A percentile compares a stretch with the other conserved stretches of the same genome.
phyloP scores from a whole-genome alignment of 2,888 invertebrate species.

The Ypsolopha sequella region DNA sequence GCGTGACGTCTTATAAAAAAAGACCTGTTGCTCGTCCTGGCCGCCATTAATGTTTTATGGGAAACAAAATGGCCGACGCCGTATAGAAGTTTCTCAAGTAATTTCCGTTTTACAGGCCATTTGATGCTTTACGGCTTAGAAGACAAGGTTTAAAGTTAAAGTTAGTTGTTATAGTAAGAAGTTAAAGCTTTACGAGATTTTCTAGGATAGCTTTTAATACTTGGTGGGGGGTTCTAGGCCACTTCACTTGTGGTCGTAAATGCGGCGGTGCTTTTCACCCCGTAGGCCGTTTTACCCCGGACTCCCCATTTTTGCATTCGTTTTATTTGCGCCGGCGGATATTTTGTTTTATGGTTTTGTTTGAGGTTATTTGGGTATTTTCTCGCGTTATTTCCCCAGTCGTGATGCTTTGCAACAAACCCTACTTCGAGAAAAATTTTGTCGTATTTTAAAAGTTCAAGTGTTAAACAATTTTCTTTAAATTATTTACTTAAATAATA shows the following conservation, averaged over 20 bases:
- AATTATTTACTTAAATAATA: no score
- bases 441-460: no score
- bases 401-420: no score
- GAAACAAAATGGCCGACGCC: conserved; percentile 50
- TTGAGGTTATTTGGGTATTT: no score
- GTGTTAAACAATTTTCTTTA: no score
- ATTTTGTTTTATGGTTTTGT: neutral
- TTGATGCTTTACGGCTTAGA: neutral
- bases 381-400: no score
- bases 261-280: conserved; percentile 16
- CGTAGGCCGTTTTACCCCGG: conserved; percentile 17
- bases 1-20: conserved; percentile 23
- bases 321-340: neutral
- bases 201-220: conserved; percentile 59
- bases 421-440: no score
- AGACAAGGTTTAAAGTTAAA: neutral
- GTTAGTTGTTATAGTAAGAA: conserved; percentile 22
- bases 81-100: conserved; percentile 30
- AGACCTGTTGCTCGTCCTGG: conserved; percentile 53
- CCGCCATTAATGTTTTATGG: conserved; percentile 62
- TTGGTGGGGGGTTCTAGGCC: conserved; percentile 39
- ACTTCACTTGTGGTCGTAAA: conserved; percentile 51
- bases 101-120: conserved; percentile 1
- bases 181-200: conserved; percentile 32
- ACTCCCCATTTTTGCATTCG: neutral